Base-by-base conservation (phyloP, 2,797 vertebrate genomes). In the Cottoperca gobio region DNA sequence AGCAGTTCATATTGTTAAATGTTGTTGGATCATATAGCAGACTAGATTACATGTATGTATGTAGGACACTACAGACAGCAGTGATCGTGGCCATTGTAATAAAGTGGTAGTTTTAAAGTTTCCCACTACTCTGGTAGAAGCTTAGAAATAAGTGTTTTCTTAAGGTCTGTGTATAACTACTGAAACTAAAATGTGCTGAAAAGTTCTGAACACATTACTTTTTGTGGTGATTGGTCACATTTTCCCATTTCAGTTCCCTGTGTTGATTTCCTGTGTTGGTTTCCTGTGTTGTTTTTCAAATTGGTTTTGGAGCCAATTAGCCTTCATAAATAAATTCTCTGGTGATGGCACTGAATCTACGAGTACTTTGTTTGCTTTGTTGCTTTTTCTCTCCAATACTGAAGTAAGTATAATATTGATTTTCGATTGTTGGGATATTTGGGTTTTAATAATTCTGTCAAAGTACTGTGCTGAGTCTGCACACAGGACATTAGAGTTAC, bases 261-360 rank as follows among this genome's bases (percentile, higher is more conserved):
- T 74, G 66, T 46, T 62, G 65, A 37, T 17, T 60, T 87, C 40
- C 54, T 63, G 24, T 74, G 66, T 46, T 62, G 65, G 37, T 17
- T 60, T 87, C 40, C 54, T 63, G 24, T 72, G 70, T 46, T 65
- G 65, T 42, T 14, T 71, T 73, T 70, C 0, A 49, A 50, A 70
- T 48, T 5, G 17, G 59, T 52, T 70, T 71, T 55, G 19, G 19
- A 78, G 49, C 19, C 0, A 61, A 55, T 37, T 61, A 43, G 10
- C 17, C n/a, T 19, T 45, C 37, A 61, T n/a, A 59, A 23, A 76
- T 24, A 53, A 31, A 43, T 37, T 3, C 0, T 28, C 21, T 54
- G 50, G 16, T 24, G 21, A n/a, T 37, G n/a, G n/a, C 16, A 60
- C 6, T 0, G 12, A 10, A 39, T 72, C 60, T 31, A 24, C 37